Conservation (phyloP, 2,888 invertebrate species). For the Acronicta aceris region DNA sequence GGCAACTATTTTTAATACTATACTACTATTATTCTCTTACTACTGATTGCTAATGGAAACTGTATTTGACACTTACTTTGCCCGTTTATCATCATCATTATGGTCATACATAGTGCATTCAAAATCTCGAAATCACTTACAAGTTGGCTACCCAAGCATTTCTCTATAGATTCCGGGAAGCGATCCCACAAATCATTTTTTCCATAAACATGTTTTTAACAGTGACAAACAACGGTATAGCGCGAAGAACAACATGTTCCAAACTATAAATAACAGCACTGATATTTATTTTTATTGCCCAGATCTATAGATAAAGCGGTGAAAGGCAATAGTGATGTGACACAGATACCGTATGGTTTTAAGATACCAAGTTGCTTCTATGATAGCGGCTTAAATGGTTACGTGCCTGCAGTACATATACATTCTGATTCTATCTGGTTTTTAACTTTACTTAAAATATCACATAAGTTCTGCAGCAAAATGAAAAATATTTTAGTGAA, state of each 20-base stretch:
- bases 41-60: not conserved
- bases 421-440: not conserved
- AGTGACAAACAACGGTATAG: constrained; percentile 63
- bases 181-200: constrained; percentile 57
- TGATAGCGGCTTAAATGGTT: constrained; percentile 7
- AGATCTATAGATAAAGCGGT: constrained; percentile 58
- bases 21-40: too few species aligned
- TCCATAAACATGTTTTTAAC: constrained; percentile 61
- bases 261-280: constrained; percentile 61
- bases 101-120: constrained; percentile 4
- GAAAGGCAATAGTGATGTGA: constrained; percentile 56
- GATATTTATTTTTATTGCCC: constrained; percentile 70
- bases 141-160: constrained; percentile 40
- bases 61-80: not conserved
- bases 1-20: too few species aligned
- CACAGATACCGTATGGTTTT: constrained; percentile 39
- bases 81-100: constrained; percentile 1
- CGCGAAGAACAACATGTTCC: constrained; percentile 53
- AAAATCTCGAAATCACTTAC: constrained; percentile 40
- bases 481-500: too few species aligned
- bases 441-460: not conserved
- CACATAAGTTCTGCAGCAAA: too few species aligned
- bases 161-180: constrained; percentile 39
- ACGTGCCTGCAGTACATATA: not conserved
- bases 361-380: constrained; percentile 15